These are phyloP conservation scores for Pangasianodon hypophthalmus DNA, from an alignment of 2,113 vertebrate genomes.

Conservation along the genomic window DNA sequence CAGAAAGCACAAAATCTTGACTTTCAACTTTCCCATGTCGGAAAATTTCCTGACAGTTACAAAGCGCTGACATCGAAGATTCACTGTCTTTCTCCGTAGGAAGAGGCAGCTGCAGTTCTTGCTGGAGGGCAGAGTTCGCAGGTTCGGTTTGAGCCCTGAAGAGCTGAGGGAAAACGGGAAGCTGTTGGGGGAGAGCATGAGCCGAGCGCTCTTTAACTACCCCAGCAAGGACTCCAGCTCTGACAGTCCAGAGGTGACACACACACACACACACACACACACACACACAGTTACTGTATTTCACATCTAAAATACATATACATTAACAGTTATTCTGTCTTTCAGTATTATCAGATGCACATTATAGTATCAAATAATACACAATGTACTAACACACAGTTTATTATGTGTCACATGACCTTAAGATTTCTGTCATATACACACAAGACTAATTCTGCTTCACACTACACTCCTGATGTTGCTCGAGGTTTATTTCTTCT, in stretches of 20 bases:
- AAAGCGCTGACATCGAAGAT: background rate
- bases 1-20: background rate
- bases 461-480: background rate
- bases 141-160: slow-evolving; percentile 77
- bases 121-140: slow-evolving; percentile 86
- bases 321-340: background rate
- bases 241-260: slow-evolving; percentile 85
- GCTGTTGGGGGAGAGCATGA: slow-evolving; percentile 81
- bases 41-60: background rate
- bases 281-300: background rate
- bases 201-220: slow-evolving; percentile 84
- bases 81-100: slow-evolving; percentile 68
- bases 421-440: background rate
- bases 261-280: background rate
- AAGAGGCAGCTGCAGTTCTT: slow-evolving; percentile 88
- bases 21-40: no score
- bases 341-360: no score
- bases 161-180: slow-evolving; percentile 83
- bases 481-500: background rate
- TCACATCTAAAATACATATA: no score
- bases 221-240: slow-evolving; percentile 78
- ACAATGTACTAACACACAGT: no score
- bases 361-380: background rate
- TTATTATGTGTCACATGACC: background rate
- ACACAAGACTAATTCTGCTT: background rate